These are phyloP conservation scores for Plestiodon gilberti DNA, from an alignment of 2,113 vertebrate species.

Conservation along the genomic window DNA sequence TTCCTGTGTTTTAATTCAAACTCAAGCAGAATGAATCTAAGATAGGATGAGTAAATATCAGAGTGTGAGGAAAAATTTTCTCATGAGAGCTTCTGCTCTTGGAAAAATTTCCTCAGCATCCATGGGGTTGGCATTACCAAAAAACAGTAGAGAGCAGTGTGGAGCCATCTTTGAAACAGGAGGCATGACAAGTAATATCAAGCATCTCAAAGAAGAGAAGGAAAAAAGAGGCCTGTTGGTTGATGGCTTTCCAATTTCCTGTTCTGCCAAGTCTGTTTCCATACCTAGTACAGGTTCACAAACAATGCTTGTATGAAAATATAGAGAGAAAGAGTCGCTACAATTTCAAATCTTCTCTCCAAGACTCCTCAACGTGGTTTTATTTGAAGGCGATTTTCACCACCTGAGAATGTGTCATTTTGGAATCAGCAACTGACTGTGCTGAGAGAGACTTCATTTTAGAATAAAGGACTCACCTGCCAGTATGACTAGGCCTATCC, in stretches of 20 bases:
- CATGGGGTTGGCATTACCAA: not conserved
- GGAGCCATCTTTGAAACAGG: conserved; percentile 69
- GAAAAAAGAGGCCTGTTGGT: conserved; percentile 24
- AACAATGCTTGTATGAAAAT: conserved; percentile 18
- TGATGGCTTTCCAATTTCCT: conserved; percentile 47
- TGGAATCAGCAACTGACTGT: rapidly evolving
- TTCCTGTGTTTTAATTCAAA: not conserved
- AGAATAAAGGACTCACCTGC: not conserved
- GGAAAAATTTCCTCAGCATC: not conserved
- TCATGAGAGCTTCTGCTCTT: too few species aligned
- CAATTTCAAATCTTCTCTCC: not conserved
- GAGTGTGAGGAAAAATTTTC: not conserved
- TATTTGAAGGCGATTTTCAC: rapidly evolving
- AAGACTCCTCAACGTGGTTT: not conserved
- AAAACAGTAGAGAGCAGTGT: conserved; percentile 78
- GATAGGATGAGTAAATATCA: not conserved
- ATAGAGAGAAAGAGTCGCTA: rapidly evolving
- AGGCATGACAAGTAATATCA: conserved; percentile 1
- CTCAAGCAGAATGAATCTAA: not conserved
- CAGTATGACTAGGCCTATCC: conserved; percentile 11
- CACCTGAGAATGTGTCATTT: rapidly evolving
- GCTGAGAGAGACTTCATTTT: not conserved
- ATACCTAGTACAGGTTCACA: conserved; percentile 1
- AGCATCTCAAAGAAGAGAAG: conserved; percentile 32
- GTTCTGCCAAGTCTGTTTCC: conserved; percentile 18